Evolutionary conservation across 2,113 vertebrate species (phyloP), one percentile per base, ranked within the genome.

Genomic region (Phalacrocorax pelagicus): DNA sequence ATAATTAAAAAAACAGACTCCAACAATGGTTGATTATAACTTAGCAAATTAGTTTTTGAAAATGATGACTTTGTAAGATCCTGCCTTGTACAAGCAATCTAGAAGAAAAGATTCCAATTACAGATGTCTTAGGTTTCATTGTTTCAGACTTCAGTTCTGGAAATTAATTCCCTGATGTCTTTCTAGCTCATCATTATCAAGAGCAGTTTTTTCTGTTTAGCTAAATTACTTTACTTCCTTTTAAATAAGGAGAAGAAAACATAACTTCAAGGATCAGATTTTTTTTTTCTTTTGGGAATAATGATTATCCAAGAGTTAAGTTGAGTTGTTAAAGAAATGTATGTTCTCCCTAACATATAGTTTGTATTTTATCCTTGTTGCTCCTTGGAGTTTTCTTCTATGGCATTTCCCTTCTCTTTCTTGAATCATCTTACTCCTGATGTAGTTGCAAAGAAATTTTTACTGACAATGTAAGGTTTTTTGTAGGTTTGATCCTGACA

Each of bases 361-460:
- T 12, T 84, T 69, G 26, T 81, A 7, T 94, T 86, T 94, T 92
- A 27, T 81, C 23, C 21, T 66, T 93, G 32, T 44, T 89, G 27
- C 24, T 89, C 5, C 51, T 87, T 79, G 36, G 55, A 54, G 3
- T 84, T 95, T 96, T 87, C 44, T 63, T 90, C 34, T 55, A 40
- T 27, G 57, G 17, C 29, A 44, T 92, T 63, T 92, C 40, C 34
- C 10, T 70, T 95, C 17, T 81, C 17, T 73, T 79, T 91, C 17
- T 40, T 73, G 15, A 69, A 54, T 59, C 30, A 71, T 80, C 47
- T 44, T 92, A 32, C 52, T 77, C 67, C 40, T 82, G 19, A 75
- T 91, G 20, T 69, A 82, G 40, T 69, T 88, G 52, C 18, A 91
- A 72, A 59, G 10, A 77, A 72, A 46, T 77, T 81, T 92, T 61